These are phyloP conservation scores for Amphibalanus amphitrite DNA, from an alignment of 1,140 invertebrate species.

Conservation along the genomic window DNA sequence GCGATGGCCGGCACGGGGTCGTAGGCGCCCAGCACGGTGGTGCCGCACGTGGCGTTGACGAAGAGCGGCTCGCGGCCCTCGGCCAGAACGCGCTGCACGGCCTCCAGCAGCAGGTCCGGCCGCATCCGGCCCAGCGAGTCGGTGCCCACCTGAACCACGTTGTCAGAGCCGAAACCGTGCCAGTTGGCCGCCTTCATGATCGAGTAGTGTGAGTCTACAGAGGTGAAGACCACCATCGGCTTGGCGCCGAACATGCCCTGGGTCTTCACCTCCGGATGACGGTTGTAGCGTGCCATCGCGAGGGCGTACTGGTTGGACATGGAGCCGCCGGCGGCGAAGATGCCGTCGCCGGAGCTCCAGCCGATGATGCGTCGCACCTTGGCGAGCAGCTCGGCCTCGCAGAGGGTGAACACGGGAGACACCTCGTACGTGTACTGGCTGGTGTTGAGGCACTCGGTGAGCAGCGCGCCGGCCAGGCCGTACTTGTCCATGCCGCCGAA, in stretches of 20 bases:
- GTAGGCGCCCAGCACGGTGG: conserved; percentile 51
- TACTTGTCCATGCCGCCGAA: conserved; percentile 67
- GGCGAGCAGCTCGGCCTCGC: conserved; percentile 53
- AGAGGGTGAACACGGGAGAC: conserved; percentile 68
- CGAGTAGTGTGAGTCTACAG: conserved; percentile 90
- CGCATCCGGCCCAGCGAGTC: conserved; percentile 59
- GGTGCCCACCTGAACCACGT: conserved; percentile 51
- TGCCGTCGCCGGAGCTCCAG: conserved; percentile 64
- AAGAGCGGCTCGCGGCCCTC: conserved; percentile 45
- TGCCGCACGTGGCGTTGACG: conserved; percentile 78
- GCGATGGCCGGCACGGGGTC: conserved; percentile 70
- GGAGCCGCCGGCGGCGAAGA: conserved; percentile 87
- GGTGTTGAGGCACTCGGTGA: conserved; percentile 67
- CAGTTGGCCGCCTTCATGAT: conserved; percentile 65
- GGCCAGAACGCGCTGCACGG: conserved; percentile 6
- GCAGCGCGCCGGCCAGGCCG: conserved; percentile 63
- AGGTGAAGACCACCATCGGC: conserved; percentile 57
- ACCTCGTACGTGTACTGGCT: conserved; percentile 82
- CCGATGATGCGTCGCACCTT: conserved; percentile 77
- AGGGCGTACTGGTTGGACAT: conserved; percentile 91
- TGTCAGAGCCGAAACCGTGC: conserved; percentile 53
- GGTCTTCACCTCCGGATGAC: conserved; percentile 60
- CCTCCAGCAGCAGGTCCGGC: conserved; percentile 25
- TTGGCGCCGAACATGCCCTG: conserved; percentile 45
- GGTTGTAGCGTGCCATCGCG: conserved; percentile 62